Conservation (phyloP, 2,888 invertebrate species). For the Lasiommata megera region DNA sequence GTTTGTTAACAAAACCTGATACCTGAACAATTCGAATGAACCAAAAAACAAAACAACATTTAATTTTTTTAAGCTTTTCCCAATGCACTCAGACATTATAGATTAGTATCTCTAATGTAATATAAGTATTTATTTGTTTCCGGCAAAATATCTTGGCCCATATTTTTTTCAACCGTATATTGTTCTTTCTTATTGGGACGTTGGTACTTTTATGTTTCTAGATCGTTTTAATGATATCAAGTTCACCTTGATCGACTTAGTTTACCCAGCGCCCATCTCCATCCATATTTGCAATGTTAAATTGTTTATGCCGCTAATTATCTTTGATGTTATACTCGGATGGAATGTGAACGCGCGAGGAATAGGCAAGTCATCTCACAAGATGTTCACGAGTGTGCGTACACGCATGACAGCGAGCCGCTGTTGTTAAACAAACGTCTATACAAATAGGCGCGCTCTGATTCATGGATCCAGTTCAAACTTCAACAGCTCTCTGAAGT, state of each 20-base stretch:
- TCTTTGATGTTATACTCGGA: constrained; percentile 18
- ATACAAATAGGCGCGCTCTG: constrained; percentile 25
- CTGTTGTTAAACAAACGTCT: constrained; percentile 27
- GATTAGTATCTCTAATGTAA: too few relatives aligned
- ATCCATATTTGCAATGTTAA: constrained; percentile 15
- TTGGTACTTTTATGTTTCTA: background rate
- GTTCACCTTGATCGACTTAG: constrained; percentile 18
- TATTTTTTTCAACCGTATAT: too few relatives aligned
- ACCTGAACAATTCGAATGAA: too few relatives aligned
- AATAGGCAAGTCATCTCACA: constrained; percentile 14
- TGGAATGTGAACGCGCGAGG: constrained; percentile 18
- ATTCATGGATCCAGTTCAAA: constrained; percentile 27
- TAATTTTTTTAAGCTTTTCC: too few relatives aligned
- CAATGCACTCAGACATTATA: too few relatives aligned
- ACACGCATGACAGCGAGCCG: constrained; percentile 21
- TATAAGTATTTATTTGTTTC: too few relatives aligned
- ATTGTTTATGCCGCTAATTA: constrained; percentile 18
- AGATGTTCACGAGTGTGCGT: constrained; percentile 24
- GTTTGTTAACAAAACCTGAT: too few relatives aligned
- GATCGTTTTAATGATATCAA: constrained; percentile 9
- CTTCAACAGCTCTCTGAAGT: constrained; percentile 18
- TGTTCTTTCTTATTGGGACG: too few relatives aligned
- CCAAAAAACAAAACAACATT: too few relatives aligned
- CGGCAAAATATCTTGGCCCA: too few relatives aligned
- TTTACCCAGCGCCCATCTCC: background rate